A percentile compares a stretch with the other conserved stretches of the same genome.
Evolutionary conservation across 1,140 invertebrate species (phyloP).

Genomic region (Whitmania pigra): DNA sequence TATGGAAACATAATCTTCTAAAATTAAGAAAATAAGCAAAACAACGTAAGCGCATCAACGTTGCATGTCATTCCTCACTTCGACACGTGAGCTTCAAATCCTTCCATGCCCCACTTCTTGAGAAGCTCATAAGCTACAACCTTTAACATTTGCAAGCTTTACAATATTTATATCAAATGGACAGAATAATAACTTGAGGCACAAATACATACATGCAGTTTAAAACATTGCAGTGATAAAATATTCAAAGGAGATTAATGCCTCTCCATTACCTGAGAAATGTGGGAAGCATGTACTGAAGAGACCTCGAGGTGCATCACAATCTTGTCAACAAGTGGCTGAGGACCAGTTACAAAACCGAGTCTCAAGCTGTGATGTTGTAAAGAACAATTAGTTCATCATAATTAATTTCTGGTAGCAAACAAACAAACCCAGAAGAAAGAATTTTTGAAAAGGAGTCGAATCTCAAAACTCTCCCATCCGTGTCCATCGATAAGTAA

Average conservation of each 20-base stretch:
- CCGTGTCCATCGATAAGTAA: slow-evolving; percentile 60
- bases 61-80: slow-evolving; percentile 25
- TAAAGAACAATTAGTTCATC: background rate
- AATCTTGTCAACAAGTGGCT: slow-evolving; percentile 31
- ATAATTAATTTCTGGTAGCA: background rate
- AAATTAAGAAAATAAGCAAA: background rate
- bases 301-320: slow-evolving; percentile 55
- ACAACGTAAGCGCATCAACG: background rate
- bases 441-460: slow-evolving; percentile 70
- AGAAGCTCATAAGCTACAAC: slow-evolving; percentile 53
- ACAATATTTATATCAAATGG: too few species aligned
- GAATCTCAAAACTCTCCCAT: slow-evolving; percentile 61
- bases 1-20: too few species aligned
- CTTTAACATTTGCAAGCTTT: slow-evolving; percentile 37
- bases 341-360: slow-evolving; percentile 27
- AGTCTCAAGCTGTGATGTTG: slow-evolving; percentile 34
- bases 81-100: slow-evolving; percentile 51
- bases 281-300: slow-evolving; percentile 56
- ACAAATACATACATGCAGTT: background rate
- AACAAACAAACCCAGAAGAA: slow-evolving; percentile 38
- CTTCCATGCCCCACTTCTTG: slow-evolving; percentile 50
- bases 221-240: background rate
- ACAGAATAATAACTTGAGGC: slow-evolving; percentile 4
- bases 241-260: too few species aligned
- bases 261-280: slow-evolving; percentile 52